Base-by-base conservation (phyloP, 92 coral and sea anemone species). In the Epizoanthus rinbou region DNA sequence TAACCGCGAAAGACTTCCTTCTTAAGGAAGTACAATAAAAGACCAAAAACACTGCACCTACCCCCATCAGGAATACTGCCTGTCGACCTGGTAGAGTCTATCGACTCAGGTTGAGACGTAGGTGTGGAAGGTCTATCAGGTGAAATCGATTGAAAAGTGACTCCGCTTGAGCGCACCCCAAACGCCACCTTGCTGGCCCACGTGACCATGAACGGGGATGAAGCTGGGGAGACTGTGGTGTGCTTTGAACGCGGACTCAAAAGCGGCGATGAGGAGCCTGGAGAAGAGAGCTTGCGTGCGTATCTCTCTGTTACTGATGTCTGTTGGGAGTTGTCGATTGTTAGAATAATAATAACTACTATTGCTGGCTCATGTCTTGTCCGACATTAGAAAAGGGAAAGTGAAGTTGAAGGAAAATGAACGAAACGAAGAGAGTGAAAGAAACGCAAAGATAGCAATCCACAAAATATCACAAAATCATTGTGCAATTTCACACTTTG, bases 111-210 rank as follows among this genome's bases (percentile, higher is more conserved):
- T 8, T 19, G 69, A 11, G 82, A 78, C 6, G 82, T 78, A 6
- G 82, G 82, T 22, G 82, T 78, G 57, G 71, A 65, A 11, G 82
- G 71, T 23, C 82, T 60, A 23, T 78, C 59, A 37, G 82, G 82
- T 19, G 82, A 78, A 22, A 45, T 22, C 9, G 82, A 17, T 2
- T 23, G 11, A 45, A 41, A 78, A 18, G 71, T 5, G 45, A 78
- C 31, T 62, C 82, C 82, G 19, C 83, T 73, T 5, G 79, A 58
- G 50, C 87, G 82, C 13, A 75, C 56, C 21, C 88, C 86, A 0
- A 33, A 54, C 52, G 93, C 87, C 33, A 90, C 93, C 66, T 72
- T 87, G 79, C 82, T 87, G 2, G 93, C 93, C 93, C 93, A 90
- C 0, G 88, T 87, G 71, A 73, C 86, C n/a, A 74, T 86, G n/a